Conservation (phyloP, 2,797 vertebrate genomes). For the Lagodon rhomboides region DNA sequence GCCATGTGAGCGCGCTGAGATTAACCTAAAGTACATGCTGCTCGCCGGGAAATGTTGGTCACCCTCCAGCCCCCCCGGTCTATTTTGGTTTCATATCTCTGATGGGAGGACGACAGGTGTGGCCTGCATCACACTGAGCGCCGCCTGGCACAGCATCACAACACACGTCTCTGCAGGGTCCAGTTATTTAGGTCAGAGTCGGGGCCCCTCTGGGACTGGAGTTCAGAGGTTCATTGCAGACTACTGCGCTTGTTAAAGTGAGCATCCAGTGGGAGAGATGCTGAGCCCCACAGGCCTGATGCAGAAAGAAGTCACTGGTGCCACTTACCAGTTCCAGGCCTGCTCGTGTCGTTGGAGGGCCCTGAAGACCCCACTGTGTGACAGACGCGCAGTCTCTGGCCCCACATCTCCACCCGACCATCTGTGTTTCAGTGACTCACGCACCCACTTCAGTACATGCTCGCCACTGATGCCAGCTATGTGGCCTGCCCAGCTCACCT, state of each 20-base stretch:
- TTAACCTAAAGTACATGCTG: slow-evolving; percentile 31
- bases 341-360: slow-evolving; percentile 32
- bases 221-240: slow-evolving; percentile 43
- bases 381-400: slow-evolving; percentile 51
- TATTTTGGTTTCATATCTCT: slow-evolving; percentile 74
- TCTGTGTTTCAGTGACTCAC: slow-evolving; percentile 74
- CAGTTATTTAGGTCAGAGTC: slow-evolving; percentile 70
- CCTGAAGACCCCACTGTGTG: slow-evolving; percentile 41
- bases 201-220: slow-evolving; percentile 1
- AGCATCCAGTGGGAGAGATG: slow-evolving; percentile 34
- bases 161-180: slow-evolving; percentile 46
- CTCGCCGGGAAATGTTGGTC: slow-evolving; percentile 57
- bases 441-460: slow-evolving; percentile 25
- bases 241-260: slow-evolving; percentile 25
- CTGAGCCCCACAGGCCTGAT: slow-evolving; percentile 27
- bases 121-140: slow-evolving; percentile 53
- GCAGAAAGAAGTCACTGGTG: slow-evolving; percentile 49
- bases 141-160: slow-evolving; percentile 53
- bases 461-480: slow-evolving; percentile 47
- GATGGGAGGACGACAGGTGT: slow-evolving; percentile 72
- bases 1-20: slow-evolving; percentile 32
- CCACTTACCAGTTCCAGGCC: slow-evolving; percentile 46
- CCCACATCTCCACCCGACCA: slow-evolving; percentile 49
- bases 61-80: slow-evolving; percentile 56
- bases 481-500: slow-evolving; percentile 45